Evolutionary conservation across 2,888 invertebrate genomes (phyloP).

Genomic region (Drosophila siamana): DNA sequence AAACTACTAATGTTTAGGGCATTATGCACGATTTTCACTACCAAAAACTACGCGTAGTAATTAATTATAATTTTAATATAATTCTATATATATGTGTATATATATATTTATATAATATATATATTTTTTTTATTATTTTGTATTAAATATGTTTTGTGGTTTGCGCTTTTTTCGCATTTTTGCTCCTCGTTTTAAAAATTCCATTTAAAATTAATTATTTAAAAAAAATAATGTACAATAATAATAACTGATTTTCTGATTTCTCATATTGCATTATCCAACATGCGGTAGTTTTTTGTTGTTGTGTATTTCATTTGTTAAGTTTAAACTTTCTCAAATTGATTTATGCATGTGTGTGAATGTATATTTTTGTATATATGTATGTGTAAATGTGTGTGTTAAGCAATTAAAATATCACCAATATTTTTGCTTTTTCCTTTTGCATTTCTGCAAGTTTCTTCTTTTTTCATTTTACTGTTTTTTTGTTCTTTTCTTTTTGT

Average conservation of each 20-base stretch:
- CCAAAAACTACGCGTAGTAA: conserved; percentile 76
- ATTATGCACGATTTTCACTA: conserved; percentile 71
- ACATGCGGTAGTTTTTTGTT: conserved; percentile 8
- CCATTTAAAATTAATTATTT: conserved; percentile 55
- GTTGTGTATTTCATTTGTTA: conserved; percentile 15
- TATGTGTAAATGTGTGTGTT: conserved; percentile 47
- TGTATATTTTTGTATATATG: conserved; percentile 38
- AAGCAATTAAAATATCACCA: conserved; percentile 80
- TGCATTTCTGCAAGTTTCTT: conserved; percentile 34
- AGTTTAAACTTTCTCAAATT: conserved; percentile 22
- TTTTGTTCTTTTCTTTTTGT: conserved; percentile 49
- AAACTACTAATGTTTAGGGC: conserved; percentile 77
- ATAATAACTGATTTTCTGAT: conserved; percentile 56
- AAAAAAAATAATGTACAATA: conserved; percentile 65
- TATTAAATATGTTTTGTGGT: conserved; percentile 49
- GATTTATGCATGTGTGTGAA: conserved; percentile 41
- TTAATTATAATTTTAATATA: conserved; percentile 54
- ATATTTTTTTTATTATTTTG: conserved; percentile 27
- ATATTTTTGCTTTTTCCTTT: conserved; percentile 65
- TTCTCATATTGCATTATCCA: conserved; percentile 14
- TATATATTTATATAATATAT: conserved; percentile 27
- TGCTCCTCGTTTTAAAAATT: conserved; percentile 57
- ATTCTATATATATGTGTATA: conserved; percentile 46
- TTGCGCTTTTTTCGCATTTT: conserved; percentile 51
- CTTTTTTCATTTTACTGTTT: conserved; percentile 50